phyloP scores from a whole-genome alignment of 2,113 vertebrate species.

The Ariopsis seemanni region DNA sequence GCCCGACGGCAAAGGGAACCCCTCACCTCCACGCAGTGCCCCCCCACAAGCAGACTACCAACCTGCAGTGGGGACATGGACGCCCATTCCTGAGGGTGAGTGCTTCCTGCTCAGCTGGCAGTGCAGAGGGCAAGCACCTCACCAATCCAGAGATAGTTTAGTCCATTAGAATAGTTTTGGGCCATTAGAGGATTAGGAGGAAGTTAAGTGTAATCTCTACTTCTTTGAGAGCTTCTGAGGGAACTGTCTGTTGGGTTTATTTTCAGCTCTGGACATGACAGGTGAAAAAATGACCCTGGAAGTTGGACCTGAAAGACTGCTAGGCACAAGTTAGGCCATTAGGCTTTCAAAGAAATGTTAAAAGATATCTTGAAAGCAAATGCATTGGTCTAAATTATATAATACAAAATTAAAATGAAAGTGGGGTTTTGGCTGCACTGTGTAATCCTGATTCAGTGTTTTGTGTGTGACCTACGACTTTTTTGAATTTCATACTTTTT shows the following conservation, averaged over 20 bases:
- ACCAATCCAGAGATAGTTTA: background rate
- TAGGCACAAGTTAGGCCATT: background rate
- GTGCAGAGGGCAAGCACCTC: slow-evolving; percentile 29
- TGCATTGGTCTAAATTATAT: background rate
- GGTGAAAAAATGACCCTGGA: background rate
- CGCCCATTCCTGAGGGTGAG: slow-evolving; percentile 75
- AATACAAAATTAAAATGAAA: background rate
- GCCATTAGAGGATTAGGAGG: background rate
- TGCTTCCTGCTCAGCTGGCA: slow-evolving; percentile 59
- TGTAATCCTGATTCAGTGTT: background rate
- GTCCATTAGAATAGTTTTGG: background rate
- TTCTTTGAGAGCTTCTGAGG: background rate
- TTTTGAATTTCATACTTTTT: background rate
- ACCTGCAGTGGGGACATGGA: slow-evolving; percentile 74
- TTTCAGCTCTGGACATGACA: background rate
- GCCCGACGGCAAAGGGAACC: slow-evolving; percentile 66
- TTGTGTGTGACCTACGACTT: background rate
- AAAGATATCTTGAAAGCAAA: background rate
- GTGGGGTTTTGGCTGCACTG: background rate
- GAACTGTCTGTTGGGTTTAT: background rate
- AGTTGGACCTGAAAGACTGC: background rate
- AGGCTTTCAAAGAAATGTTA: background rate
- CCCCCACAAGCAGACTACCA: slow-evolving; percentile 77
- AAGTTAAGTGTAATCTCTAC: background rate
- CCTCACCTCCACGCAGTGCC: slow-evolving; percentile 75